Evolutionary conservation across 2,797 vertebrate genomes (phyloP), one percentile per base, ranked within the genome.

Genomic region (Sparidentex hasta): DNA sequence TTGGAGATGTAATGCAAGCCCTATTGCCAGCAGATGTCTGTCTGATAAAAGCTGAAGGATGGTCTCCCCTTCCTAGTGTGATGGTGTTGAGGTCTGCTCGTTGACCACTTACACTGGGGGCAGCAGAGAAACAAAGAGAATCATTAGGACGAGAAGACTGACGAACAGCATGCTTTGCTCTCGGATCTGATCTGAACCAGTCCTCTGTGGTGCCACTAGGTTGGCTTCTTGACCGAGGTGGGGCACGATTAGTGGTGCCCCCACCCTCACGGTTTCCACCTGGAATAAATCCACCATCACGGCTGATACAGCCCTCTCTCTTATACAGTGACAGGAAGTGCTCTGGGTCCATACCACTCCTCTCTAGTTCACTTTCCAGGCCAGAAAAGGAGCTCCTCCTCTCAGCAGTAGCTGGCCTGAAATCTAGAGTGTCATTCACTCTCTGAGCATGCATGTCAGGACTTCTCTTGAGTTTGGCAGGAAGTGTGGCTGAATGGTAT

Each of bases 81-180:
- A 96, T 91, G 89, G 94, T 94, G 94, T 94, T 96, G 91, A 97
- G 94, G 91, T 98, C 97, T 95, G 95, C 96, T 90, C 96, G 96
- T 41, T 90, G 90, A 62, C 83, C 86, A 95, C 96, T 96, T 95
- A 97, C 93, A 96, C 96, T 96, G 94, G 96, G 95, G 95, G 95
- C 95, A 93, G 96, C 94, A 96, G 97, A 97, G 95, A 96, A 97
- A 96, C 95, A 97, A 88, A 97, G 93, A 96, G 95, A 95, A 94
- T 96, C 94, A 83, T 96, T 97, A 94, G 96, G 87, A 63, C 46
- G 84, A 44, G 86, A 92, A 87, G 96, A 94, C 90, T 95, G 91
- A 78, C 87, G 93, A 77, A 93, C 87, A 88, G 92, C 82, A 91
- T 90, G 90, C 82, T 94, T 91, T 65, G 73, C 86, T 56, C 90